A percentile compares a stretch with the other conserved stretches of the same genome.
Conservation (phyloP, 1,140 invertebrate species). For the Drosophila tropicalis region DNA sequence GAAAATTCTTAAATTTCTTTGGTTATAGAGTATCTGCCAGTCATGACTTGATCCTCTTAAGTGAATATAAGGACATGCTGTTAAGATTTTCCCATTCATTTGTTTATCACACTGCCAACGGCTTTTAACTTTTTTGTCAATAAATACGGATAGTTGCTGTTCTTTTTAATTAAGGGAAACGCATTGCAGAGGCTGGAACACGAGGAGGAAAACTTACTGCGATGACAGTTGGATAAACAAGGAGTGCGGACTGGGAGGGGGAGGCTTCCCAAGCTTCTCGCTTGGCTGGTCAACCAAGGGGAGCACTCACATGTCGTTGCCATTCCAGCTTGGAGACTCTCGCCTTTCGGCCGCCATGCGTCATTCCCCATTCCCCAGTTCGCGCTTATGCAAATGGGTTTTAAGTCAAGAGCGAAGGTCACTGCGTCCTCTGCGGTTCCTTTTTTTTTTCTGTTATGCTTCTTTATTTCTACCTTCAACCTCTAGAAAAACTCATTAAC, state of each 20-base stretch:
- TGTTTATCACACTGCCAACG: conserved; percentile 64
- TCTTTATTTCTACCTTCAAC: conserved; percentile 22
- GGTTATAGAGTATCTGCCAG: not conserved
- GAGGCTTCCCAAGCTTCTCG: too few species aligned
- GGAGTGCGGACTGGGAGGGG: not conserved
- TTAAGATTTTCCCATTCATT: conserved; percentile 24
- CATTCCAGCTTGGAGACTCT: conserved; percentile 17
- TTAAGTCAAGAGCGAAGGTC: conserved; percentile 76
- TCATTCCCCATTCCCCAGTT: conserved; percentile 6
- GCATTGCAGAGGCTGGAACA: conserved; percentile 47
- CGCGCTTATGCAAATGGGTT: conserved; percentile 74
- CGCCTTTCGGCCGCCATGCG: not conserved
- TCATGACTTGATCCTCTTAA: not conserved
- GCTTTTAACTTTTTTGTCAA: conserved; percentile 58
- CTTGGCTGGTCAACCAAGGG: conserved; percentile 26
- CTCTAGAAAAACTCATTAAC: conserved; percentile 69
- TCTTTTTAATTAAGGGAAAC: conserved; percentile 76
- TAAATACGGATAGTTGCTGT: conserved; percentile 46
- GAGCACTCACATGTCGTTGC: conserved; percentile 39
- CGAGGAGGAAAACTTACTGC: conserved; percentile 4
- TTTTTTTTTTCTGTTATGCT: conserved; percentile 14
- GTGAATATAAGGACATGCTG: not conserved
- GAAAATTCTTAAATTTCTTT: too few species aligned
- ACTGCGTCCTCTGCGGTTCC: conserved; percentile 59
- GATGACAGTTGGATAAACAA: conserved; percentile 51